Base-by-base conservation (phyloP, 2,888 invertebrate genomes). In the Cabera pusaria region DNA sequence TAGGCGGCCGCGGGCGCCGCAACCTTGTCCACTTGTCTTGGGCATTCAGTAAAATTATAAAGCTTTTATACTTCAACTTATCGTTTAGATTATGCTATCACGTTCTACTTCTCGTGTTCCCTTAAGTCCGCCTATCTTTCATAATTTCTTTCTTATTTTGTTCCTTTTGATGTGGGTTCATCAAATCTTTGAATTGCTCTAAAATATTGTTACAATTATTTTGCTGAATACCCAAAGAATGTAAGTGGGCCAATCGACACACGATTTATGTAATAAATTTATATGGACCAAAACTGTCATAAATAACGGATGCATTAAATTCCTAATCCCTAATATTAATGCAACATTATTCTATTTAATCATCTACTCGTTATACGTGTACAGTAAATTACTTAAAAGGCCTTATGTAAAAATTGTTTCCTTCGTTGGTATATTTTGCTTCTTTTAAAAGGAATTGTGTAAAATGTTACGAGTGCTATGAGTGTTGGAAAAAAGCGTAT, bases 201-300 rank as follows among this genome's bases (percentile, higher is more conserved):
- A 16, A 19, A n/a, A 24, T 6, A 5, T 22, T 3, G 6, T 24
- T 5, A 3, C 8, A 24, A 26, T 4, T n/a, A n/a, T 22, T 54
- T 63, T 59, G 71, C 76, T 80, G 86, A 62, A 69, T 72, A 61
- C 71, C 75, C 79, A 72, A 72, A 41, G 33, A 66, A 49, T 48
- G 51, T 17, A 26, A 46, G 69, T 70, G 72, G 70, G 66, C 62
- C 65, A 53, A 71, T 72, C 69, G 68, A 69, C 64, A 55, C 67
- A 74, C 76, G 59, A 80, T 77, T 76, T 72, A 84, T 72, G 80
- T 85, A 85, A 82, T 83, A 84, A 85, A 79, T 78, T 84, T 81
- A 75, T 85, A 88, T 88, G 88, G 88, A 88, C 88, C 88, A 88
- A 88, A 52, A 85, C 82, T 85, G 82, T 85, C 85, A 75, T 87